These are phyloP conservation scores for Cyphomyrus plagiostoma DNA, from an alignment of 2,113 vertebrate species.

Conservation along the genomic window DNA sequence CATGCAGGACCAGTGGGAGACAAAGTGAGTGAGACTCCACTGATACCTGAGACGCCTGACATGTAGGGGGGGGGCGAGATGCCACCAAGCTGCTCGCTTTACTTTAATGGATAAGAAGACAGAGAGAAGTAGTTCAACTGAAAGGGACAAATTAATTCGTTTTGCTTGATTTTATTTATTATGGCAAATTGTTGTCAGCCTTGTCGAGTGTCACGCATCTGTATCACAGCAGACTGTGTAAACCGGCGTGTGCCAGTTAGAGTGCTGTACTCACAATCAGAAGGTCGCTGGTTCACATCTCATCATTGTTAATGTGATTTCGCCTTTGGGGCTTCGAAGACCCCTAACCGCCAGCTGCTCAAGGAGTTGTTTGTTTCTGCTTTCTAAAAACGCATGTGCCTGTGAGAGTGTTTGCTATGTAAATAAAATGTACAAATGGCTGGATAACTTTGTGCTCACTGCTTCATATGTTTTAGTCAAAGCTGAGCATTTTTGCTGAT, in stretches of 20 bases:
- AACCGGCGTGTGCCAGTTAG: neutral
- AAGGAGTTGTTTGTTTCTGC: neutral
- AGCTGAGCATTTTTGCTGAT: neutral
- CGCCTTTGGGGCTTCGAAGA: no score
- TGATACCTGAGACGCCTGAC: neutral
- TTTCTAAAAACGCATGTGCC: no score
- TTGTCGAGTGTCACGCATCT: neutral
- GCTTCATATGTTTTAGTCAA: neutral
- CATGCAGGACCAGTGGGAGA: conserved; percentile 28
- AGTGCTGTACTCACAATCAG: neutral
- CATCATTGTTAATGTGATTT: no score
- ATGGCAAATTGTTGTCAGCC: neutral
- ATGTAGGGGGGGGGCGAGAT: neutral
- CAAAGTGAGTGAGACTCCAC: conserved; percentile 7
- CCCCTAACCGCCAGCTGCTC: neutral
- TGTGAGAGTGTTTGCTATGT: neutral
- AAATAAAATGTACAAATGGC: neutral
- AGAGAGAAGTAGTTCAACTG: neutral
- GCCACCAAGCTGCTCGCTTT: neutral
- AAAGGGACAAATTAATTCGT: neutral
- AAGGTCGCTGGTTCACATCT: neutral
- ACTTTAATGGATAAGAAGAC: neutral
- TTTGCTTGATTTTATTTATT: neutral
- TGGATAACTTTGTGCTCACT: neutral
- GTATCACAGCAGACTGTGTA: neutral